These are phyloP conservation scores for Rhinoraja longicauda DNA, from an alignment of 2,797 vertebrate genomes.

Conservation along the genomic window DNA sequence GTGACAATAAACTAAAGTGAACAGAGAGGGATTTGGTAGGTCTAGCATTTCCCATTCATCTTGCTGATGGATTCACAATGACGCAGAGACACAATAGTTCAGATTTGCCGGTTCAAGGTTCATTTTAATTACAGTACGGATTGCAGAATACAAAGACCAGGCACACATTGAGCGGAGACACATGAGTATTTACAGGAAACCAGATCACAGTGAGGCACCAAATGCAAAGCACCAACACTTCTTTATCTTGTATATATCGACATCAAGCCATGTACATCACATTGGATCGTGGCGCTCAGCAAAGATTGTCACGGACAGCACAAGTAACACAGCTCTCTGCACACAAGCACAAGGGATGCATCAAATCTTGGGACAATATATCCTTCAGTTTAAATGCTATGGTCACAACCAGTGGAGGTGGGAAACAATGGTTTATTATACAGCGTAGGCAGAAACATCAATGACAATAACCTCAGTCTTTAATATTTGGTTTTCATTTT, in stretches of 20 bases:
- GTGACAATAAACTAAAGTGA: too few relatives aligned
- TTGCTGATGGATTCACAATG: not conserved
- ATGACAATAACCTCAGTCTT: not conserved
- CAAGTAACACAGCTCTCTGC: not conserved
- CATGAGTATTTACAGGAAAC: not conserved
- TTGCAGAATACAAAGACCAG: not conserved
- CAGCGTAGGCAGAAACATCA: not conserved
- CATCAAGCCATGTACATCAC: constrained; percentile 26
- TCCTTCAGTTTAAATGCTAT: not conserved
- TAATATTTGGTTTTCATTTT: not conserved
- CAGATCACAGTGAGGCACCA: not conserved
- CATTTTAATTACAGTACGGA: not conserved
- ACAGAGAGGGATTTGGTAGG: too few relatives aligned
- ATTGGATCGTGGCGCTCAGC: not conserved
- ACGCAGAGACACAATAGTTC: not conserved
- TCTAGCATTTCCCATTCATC: not conserved
- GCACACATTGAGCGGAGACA: not conserved
- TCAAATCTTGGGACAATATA: not conserved
- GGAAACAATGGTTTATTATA: not conserved
- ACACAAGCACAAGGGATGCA: not conserved
- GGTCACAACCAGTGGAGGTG: not conserved
- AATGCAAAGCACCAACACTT: not conserved
- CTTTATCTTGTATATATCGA: not conserved
- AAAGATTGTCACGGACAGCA: constrained; percentile 10
- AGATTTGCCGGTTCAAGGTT: not conserved